phyloP scores from a whole-genome alignment of 2,797 vertebrate species.

The Distichodus sexfasciatus region DNA sequence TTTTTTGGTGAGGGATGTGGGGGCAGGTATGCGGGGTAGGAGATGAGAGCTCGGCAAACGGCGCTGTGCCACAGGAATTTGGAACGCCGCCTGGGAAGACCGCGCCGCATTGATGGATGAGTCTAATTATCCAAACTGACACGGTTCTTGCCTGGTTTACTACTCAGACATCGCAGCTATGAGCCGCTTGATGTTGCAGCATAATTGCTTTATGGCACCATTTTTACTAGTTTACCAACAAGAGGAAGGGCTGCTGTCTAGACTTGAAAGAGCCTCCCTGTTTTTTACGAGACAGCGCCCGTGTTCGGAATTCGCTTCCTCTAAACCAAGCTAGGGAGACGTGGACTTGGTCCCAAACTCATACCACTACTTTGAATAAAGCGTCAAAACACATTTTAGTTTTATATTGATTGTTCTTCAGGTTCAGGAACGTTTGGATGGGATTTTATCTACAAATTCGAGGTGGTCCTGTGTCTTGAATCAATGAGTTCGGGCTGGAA shows the following conservation, averaged over 20 bases:
- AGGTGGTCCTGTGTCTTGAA: too few relatives aligned
- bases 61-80: slow-evolving; percentile 72
- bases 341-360: slow-evolving; percentile 56
- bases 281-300: slow-evolving; percentile 69
- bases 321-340: slow-evolving; percentile 61
- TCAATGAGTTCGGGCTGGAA: too few relatives aligned
- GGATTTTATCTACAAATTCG: too few relatives aligned
- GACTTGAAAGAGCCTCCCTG: slow-evolving; percentile 68
- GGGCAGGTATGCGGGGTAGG: slow-evolving; percentile 55
- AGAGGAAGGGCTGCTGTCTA: slow-evolving; percentile 78
- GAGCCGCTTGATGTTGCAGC: slow-evolving; percentile 69
- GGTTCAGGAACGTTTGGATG: too few relatives aligned
- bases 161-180: slow-evolving; percentile 55
- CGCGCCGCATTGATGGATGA: slow-evolving; percentile 68
- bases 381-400: too few relatives aligned
- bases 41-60: slow-evolving; percentile 28
- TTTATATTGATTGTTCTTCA: too few relatives aligned
- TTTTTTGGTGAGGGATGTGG: too few relatives aligned
- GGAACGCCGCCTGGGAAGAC: slow-evolving; percentile 65
- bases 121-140: slow-evolving; percentile 73
- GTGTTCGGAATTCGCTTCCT: slow-evolving; percentile 71
- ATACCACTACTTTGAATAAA: too few relatives aligned
- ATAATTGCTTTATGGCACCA: slow-evolving; percentile 71
- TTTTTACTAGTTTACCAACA: slow-evolving; percentile 81
- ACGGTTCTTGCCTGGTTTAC: slow-evolving; percentile 69